Evolutionary conservation across 2,797 vertebrate species (phyloP).

Genomic region (Sternotherus odoratus): DNA sequence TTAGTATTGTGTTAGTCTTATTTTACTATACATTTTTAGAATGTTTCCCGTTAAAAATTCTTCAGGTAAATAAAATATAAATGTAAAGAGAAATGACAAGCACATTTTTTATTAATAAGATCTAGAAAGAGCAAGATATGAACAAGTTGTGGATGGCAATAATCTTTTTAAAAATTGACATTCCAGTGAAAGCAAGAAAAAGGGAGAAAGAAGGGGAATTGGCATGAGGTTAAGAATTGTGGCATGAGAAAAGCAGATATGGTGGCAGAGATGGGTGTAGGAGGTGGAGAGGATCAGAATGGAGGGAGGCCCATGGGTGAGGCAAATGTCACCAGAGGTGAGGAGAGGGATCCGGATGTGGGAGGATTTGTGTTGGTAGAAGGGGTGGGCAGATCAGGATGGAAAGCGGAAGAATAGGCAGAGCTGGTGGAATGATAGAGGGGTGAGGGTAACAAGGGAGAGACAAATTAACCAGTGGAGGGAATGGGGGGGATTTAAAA

Average conservation of each 20-base stretch:
- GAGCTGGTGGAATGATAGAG: background rate
- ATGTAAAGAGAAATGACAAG: background rate
- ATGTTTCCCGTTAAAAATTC: background rate
- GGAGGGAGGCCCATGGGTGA: background rate
- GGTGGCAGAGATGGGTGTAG: background rate
- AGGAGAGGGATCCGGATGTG: background rate
- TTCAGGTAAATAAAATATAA: background rate
- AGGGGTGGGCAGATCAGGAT: background rate
- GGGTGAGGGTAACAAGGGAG: background rate
- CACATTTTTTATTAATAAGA: background rate
- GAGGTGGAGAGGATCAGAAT: background rate
- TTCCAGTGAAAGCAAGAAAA: too few species aligned
- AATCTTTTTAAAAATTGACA: background rate
- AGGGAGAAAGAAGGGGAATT: too few species aligned
- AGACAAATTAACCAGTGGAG: background rate
- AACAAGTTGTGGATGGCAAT: background rate
- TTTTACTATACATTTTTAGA: background rate
- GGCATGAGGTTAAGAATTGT: too few species aligned
- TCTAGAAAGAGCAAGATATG: background rate
- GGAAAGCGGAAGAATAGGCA: background rate
- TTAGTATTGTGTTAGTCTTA: background rate
- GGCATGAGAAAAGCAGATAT: background rate
- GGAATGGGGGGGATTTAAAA: background rate
- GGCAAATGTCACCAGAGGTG: fast-evolving
- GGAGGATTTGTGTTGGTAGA: background rate